Evolutionary conservation across 2,113 vertebrate species (phyloP).

Genomic region (Phasianus colchicus): DNA sequence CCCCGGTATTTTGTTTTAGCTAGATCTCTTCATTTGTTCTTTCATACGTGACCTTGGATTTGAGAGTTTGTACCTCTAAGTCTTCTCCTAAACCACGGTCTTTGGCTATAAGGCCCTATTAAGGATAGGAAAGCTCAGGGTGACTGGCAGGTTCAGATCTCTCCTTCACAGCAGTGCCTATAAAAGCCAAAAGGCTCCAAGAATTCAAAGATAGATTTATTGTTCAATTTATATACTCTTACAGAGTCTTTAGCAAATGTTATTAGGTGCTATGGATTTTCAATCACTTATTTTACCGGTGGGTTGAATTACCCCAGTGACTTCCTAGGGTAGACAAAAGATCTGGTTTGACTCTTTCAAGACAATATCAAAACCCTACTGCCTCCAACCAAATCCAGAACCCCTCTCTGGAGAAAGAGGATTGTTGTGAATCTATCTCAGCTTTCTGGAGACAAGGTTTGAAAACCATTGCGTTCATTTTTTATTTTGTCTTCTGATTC

Average conservation of each 20-base stretch:
- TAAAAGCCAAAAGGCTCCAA: neutral
- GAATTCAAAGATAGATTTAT: neutral
- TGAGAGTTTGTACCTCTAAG: neutral
- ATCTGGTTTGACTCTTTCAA: neutral
- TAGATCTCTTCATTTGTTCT: neutral
- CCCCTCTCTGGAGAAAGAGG: neutral
- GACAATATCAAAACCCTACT: neutral
- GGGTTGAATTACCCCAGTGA: neutral
- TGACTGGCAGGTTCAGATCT: neutral
- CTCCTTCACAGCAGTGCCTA: neutral
- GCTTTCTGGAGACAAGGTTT: neutral
- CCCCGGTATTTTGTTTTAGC: neutral
- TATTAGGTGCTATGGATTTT: neutral
- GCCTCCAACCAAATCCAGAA: neutral
- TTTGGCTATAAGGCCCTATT: neutral
- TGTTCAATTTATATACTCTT: neutral
- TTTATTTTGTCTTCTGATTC: constrained; percentile 32
- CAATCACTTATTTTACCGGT: neutral
- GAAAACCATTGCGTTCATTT: neutral
- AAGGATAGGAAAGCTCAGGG: neutral
- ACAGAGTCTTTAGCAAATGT: neutral
- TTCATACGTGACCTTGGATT: neutral
- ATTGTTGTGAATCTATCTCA: fast-evolving
- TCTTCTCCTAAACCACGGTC: neutral
- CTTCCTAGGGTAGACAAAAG: neutral